A percentile compares a stretch with the other conserved stretches of the same genome.
These are phyloP conservation scores for Ylistrum balloti DNA, from an alignment of 1,140 invertebrate genomes.

Conservation along the genomic window DNA sequence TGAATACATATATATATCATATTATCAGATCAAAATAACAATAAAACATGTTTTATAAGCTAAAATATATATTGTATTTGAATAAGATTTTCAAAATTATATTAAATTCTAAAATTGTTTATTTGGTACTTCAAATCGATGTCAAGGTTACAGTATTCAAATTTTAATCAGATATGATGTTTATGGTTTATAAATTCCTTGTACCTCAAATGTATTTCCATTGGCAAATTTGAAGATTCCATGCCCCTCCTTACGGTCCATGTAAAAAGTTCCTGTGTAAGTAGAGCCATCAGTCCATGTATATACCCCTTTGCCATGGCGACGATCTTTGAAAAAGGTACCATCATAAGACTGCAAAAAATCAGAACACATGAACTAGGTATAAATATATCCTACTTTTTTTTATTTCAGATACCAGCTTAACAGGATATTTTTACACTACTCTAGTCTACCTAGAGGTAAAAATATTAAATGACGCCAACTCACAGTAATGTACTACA, in stretches of 20 bases:
- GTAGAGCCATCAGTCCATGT: constrained; percentile 78
- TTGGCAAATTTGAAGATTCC: constrained; percentile 78
- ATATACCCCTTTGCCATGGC: constrained; percentile 80
- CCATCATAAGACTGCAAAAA: constrained; percentile 79
- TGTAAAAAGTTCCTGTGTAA: constrained; percentile 80
- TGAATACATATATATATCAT: too few species aligned
- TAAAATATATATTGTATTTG: too few species aligned
- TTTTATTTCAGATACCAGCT: not conserved
- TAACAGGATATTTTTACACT: not conserved
- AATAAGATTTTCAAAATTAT: too few species aligned
- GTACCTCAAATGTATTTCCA: constrained; percentile 81
- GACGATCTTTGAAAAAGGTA: constrained; percentile 79
- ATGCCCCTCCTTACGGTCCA: constrained; percentile 82
- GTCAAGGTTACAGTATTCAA: too few species aligned
- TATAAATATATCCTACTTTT: not conserved
- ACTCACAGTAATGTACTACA: too few species aligned
- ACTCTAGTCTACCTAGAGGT: not conserved
- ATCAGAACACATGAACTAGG: too few species aligned
- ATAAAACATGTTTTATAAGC: too few species aligned
- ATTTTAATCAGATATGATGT: not conserved
- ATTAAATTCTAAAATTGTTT: too few species aligned
- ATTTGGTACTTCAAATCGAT: too few species aligned
- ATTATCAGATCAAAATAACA: too few species aligned
- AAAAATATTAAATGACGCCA: too few species aligned
- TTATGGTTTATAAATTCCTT: not conserved